These are phyloP conservation scores for Seriola aureovittata DNA, from an alignment of 2,113 vertebrate species.

Conservation along the genomic window DNA sequence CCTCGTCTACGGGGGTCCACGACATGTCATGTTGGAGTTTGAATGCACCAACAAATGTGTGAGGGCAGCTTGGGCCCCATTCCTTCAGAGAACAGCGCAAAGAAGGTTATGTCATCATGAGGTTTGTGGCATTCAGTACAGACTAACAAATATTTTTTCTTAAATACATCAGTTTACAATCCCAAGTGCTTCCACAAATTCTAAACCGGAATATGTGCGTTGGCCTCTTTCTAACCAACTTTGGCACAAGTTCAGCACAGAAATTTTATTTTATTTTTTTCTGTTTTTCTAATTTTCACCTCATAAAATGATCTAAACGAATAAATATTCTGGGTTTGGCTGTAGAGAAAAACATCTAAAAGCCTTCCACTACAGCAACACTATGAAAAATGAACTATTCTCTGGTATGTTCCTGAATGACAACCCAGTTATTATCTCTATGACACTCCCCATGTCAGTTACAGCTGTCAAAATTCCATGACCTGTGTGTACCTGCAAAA, in stretches of 20 bases:
- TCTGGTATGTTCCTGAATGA: neutral
- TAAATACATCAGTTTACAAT: neutral
- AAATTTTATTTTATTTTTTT: too few relatives aligned
- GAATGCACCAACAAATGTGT: slow-evolving; percentile 91
- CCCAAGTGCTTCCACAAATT: neutral
- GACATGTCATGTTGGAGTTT: slow-evolving; percentile 97
- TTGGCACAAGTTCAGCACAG: neutral
- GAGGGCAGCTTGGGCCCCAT: slow-evolving; percentile 92
- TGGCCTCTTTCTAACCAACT: neutral
- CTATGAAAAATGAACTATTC: too few relatives aligned
- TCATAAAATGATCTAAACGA: neutral
- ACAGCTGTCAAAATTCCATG: neutral
- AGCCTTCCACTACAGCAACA: neutral
- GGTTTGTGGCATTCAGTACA: neutral
- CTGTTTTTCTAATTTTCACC: neutral
- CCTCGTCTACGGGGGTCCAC: slow-evolving; percentile 91
- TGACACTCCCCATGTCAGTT: neutral
- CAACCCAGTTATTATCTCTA: neutral
- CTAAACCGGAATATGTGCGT: neutral
- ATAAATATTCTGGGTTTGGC: neutral
- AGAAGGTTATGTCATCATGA: neutral
- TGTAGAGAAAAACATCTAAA: neutral
- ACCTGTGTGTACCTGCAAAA: neutral
- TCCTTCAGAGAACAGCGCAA: slow-evolving; percentile 84
- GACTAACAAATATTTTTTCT: too few relatives aligned